Base-by-base conservation (phyloP, 2,113 vertebrate species). In the Tyto alba region DNA sequence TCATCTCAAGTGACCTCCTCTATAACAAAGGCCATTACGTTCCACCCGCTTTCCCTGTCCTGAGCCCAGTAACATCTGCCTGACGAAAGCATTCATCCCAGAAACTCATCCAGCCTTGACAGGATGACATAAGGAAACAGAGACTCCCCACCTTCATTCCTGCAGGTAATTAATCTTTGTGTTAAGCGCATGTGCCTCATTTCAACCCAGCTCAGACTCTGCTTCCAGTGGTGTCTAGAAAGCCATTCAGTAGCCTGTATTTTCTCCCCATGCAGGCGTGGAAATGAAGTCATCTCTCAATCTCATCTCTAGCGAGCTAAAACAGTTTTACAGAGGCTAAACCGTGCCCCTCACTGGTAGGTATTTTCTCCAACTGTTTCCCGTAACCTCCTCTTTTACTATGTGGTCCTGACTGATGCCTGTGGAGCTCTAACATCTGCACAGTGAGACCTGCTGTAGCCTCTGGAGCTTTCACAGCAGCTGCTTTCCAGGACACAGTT, bases 1-100 rank as follows among this genome's bases (percentile, higher is more conserved):
- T 96, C 95, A 94, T 91, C 90, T 30, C 3, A 0, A 78, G 88
- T 73, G 94, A 94, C 90, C 95, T 96, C 92, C 50, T 77, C 34
- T 34, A 0, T 2, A 41, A 56, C 45, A 45, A 50, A 83, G 59
- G 85, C 67, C 83, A 71, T 56, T 16, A 23, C 3, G 4, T 86
- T 67, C 82, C 63, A 68, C 62, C 77, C 5, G 0, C 34, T 47
- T 52, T 50, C 77, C 82, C 74, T 48, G 74, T 50, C 77, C 80
- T 25, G 45, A 77, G 84, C 85, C 45, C 84, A 81, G 68, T 11
- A 62, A 45, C 91, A 85, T 67, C 94, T 82, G 90, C 77, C 77
- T 68, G 93, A 85, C 68, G 92, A 85, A 88, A 91, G 52, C 90
- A 59, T 29, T 85, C 66, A 55, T 21, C 53, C 59, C 95, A 87